A percentile compares a stretch with the other conserved stretches of the same genome.
These are phyloP conservation scores for Bombus confusus DNA, from an alignment of 1,140 invertebrate species.

Conservation along the genomic window DNA sequence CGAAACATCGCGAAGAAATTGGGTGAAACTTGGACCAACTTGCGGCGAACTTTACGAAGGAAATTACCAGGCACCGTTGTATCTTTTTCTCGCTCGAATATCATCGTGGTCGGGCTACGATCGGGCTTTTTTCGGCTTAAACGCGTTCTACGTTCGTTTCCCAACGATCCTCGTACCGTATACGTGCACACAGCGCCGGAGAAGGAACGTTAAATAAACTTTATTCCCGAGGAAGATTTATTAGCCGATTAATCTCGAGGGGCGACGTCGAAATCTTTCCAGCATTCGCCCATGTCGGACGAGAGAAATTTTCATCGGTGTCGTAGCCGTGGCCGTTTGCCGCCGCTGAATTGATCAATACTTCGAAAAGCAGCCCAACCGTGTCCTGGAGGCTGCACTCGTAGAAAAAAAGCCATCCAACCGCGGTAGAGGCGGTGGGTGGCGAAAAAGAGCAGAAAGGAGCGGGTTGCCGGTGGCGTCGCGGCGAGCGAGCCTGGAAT, in stretches of 20 bases:
- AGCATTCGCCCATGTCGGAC: background rate
- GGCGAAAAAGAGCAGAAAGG: background rate
- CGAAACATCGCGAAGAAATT: conserved; percentile 29
- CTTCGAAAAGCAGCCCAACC: conserved; percentile 47
- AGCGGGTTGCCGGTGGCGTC: conserved; percentile 23
- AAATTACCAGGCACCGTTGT: background rate
- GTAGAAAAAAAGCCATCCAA: conserved; percentile 9
- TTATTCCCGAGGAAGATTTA: background rate
- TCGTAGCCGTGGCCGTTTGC: conserved; percentile 10
- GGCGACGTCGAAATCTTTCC: background rate
- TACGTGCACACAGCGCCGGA: too few relatives aligned
- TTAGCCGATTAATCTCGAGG: background rate
- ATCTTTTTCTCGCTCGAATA: background rate
- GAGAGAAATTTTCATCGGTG: conserved; percentile 26
- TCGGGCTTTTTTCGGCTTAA: background rate
- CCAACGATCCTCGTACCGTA: background rate
- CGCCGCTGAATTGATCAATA: conserved; percentile 57
- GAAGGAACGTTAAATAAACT: background rate
- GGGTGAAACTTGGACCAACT: conserved; percentile 17
- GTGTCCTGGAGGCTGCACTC: conserved; percentile 43
- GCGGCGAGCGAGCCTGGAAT: background rate
- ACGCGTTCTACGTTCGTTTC: background rate
- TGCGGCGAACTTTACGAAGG: background rate
- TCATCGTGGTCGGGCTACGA: conserved; percentile 5
- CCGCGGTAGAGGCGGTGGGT: conserved; percentile 8